Evolutionary conservation across 2,888 invertebrate species (phyloP).

Genomic region (Agonopterix subpropinquella): DNA sequence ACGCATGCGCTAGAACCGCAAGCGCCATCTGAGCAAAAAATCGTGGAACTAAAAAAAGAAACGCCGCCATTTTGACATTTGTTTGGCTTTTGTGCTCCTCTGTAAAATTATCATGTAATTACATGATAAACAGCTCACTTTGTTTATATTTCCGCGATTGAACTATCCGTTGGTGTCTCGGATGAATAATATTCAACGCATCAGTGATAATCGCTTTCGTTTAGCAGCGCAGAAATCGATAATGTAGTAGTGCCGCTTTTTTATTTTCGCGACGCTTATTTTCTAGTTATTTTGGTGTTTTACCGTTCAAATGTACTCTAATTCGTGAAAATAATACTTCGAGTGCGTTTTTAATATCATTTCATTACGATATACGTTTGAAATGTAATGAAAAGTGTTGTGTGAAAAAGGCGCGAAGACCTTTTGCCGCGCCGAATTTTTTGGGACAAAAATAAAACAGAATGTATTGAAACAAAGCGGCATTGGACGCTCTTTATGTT

Average conservation of each 20-base stretch:
- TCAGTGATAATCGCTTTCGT: constrained; percentile 32
- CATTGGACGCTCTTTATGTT: constrained; percentile 16
- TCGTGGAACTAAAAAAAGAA: constrained; percentile 31
- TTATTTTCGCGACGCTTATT: constrained; percentile 49
- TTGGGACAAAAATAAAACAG: constrained; percentile 31
- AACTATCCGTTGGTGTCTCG: constrained; percentile 23
- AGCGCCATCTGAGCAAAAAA: constrained; percentile 55
- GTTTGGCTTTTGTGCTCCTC: constrained; percentile 71
- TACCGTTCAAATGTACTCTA: constrained; percentile 8
- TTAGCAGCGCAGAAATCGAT: constrained; percentile 60
- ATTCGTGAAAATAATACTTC: constrained; percentile 15
- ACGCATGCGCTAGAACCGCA: constrained; percentile 54
- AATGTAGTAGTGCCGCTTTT: constrained; percentile 64
- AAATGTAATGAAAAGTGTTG: constrained; percentile 33
- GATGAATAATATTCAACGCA: constrained; percentile 27
- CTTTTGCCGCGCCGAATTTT: constrained; percentile 31
- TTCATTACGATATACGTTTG: constrained; percentile 11
- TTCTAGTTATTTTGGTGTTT: constrained; percentile 30
- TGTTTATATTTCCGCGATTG: constrained; percentile 29
- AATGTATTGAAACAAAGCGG: constrained; percentile 36
- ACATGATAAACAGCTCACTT: constrained; percentile 28
- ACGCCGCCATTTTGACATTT: constrained; percentile 77
- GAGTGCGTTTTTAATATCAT: constrained; percentile 16
- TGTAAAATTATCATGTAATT: constrained; percentile 52
- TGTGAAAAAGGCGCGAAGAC: constrained; percentile 67